Evolutionary conservation across 64 coral and sea anemone species (phyloP).

Genomic region (Actinia equina): DNA sequence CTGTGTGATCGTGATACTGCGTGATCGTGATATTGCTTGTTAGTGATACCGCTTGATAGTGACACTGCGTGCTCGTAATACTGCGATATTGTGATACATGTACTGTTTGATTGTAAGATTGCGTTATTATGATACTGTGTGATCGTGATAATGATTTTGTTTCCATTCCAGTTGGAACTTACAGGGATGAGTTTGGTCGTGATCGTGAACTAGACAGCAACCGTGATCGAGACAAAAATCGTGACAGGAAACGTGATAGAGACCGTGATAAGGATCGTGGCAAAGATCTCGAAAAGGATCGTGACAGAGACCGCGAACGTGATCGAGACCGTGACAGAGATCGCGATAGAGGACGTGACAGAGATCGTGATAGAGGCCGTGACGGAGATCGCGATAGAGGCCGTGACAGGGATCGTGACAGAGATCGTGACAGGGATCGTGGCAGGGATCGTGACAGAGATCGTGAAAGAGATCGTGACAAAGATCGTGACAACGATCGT

Average conservation of each 20-base stretch:
- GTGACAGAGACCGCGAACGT: not conserved
- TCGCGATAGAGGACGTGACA: not conserved
- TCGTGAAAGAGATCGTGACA: too few relatives aligned
- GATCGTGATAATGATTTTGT: not conserved
- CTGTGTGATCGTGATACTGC: too few relatives aligned
- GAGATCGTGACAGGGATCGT: not conserved
- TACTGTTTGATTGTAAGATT: too few relatives aligned
- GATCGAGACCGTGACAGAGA: not conserved
- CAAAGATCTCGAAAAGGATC: not conserved
- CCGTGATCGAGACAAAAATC: not conserved
- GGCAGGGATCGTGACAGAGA: slow-evolving; percentile 18
- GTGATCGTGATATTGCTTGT: too few relatives aligned
- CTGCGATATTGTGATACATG: not conserved
- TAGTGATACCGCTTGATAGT: too few relatives aligned
- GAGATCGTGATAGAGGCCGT: not conserved
- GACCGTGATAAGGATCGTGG: not conserved
- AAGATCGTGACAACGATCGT: too few relatives aligned
- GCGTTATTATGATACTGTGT: too few relatives aligned
- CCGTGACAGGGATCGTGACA: slow-evolving; percentile 14
- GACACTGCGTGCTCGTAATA: not conserved
- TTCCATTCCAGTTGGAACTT: not conserved
- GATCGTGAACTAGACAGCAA: slow-evolving; percentile 9
- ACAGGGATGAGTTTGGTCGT: slow-evolving; percentile 48
- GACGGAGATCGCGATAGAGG: not conserved
- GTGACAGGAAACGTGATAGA: not conserved